Percentiles rank a stretch among this genome's conserved stretches.
These are phyloP conservation scores for Ochlodes sylvanus DNA, from an alignment of 2,888 invertebrate genomes.

Conservation along the genomic window DNA sequence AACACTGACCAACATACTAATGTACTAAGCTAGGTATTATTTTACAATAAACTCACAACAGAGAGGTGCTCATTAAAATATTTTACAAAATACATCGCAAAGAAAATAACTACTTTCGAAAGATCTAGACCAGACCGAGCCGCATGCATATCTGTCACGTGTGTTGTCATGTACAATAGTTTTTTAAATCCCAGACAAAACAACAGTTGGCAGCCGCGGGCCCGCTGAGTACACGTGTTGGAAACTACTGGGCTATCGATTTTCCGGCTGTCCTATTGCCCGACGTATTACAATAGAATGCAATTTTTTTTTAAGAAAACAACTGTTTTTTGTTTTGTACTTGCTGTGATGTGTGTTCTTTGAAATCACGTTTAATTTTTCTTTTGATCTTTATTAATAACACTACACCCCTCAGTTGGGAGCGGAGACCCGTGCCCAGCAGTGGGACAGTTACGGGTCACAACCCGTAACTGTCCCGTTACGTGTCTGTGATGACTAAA, in stretches of 20 bases:
- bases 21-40: neutral
- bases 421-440: too few relatives aligned
- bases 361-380: too few relatives aligned
- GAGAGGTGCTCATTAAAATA: neutral
- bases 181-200: conserved; percentile 7
- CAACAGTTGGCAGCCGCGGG: neutral
- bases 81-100: neutral
- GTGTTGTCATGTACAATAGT: neutral
- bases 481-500: too few relatives aligned
- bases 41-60: neutral
- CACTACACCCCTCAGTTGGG: too few relatives aligned
- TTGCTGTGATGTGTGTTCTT: too few relatives aligned
- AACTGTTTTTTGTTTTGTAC: too few relatives aligned
- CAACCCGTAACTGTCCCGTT: too few relatives aligned
- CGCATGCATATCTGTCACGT: conserved; percentile 16
- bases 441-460: too few relatives aligned
- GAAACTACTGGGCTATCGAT: neutral
- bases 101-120: conserved; percentile 1
- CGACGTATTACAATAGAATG: neutral
- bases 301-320: neutral
- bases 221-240: neutral
- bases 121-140: conserved; percentile 17
- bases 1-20: neutral
- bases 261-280: neutral
- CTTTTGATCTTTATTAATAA: too few relatives aligned